Evolutionary conservation across 1,140 invertebrate species (phyloP), one percentile per base, ranked within the genome.

Genomic region (Ceratina australensis): DNA sequence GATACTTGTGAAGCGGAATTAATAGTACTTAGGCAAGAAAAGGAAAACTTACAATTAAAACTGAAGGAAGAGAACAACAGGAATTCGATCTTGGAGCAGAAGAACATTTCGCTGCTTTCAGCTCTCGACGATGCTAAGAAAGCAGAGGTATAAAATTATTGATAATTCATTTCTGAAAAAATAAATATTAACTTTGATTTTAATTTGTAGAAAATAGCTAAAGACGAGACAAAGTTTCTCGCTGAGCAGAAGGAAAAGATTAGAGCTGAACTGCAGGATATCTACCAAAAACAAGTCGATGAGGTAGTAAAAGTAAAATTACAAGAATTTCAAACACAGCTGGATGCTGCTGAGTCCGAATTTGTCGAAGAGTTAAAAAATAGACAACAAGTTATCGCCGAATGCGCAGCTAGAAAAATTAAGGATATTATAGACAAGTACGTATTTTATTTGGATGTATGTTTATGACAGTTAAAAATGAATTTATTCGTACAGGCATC

Each of bases 281-380:
- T 96, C 84, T 97, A 97, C 86, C 96, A 97, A 87, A 95, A 95
- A 73, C 96, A 97, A 91, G 91, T 97, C 42, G 96, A 97, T 73
- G 93, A 94, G 59, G 95, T 96, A 3, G 96, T 97, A 3, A 93
- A 94, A 75, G 93, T 93, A 20, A 97, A 97, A 89, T 88, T 96
- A 66, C 94, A 94, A 82, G 96, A 97, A 89, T 97, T 97, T 87
- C 96, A 97, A 87, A 89, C 87, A 8, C 95, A 97, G 89, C 91
- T 97, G 16, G 95, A 97, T 79, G 87, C 93, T 24, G 94, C 94
- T 7, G 94, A 96, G 89, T 90, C 92, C 18, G 92, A 93, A 56
- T 93, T 96, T 81, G 93, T 95, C 75, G 89, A 90, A 0, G 95
- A 96, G 86, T 91, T 95, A 1, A 93, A 94, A 13, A 93, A 92